Base-by-base conservation (phyloP, 2,113 vertebrate species). In the Notothenia rossii region DNA sequence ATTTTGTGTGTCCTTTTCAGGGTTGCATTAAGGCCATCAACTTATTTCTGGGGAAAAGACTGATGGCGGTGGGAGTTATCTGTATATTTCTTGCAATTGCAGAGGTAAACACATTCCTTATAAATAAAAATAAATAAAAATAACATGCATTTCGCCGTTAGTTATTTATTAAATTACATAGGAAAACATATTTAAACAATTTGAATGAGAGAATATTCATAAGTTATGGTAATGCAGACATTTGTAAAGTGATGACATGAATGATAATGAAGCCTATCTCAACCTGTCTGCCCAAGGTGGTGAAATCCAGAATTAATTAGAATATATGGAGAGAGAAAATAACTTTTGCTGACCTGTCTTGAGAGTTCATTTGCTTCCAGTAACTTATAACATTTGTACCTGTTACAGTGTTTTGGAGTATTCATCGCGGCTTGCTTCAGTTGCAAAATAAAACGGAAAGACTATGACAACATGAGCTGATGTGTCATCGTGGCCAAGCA, bases 1-100 rank as follows among this genome's bases (percentile, higher is more conserved):
- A 40, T 40, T 15, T 11, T 22, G 11, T 64, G 36, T 6, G 0
- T 77, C 20, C 10, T 65, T 60, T 33, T 61, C 63, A 86, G 86
- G 81, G 86, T 18, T 88, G 86, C 29, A 11, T 70, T 49, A 1
- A 0, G 13, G 73, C 76, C 10, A 70, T 90, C 67, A 4, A 72
- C 17, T 0, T 12, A 9, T 86, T 85, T 22, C 66, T 88, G 54
- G 1, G 62, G 20, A 90, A 29, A 20, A 88, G 83, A 36, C 17
- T 90, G 49, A 1, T 73, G 62, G 86, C 75, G 84, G 79, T 88
- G 0, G 73, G 72, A 0, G 66, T 61, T 54, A 48, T 87, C 56
- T 87, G 83, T 80, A 81, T 90, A 5, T 45, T 17, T 59, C 86
- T 88, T 25, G 84, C 82, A 77, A 0, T 88, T 10, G 10, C 45